Evolutionary conservation across 2,888 invertebrate species (phyloP).

Genomic region (Nymphalis urticae): DNA sequence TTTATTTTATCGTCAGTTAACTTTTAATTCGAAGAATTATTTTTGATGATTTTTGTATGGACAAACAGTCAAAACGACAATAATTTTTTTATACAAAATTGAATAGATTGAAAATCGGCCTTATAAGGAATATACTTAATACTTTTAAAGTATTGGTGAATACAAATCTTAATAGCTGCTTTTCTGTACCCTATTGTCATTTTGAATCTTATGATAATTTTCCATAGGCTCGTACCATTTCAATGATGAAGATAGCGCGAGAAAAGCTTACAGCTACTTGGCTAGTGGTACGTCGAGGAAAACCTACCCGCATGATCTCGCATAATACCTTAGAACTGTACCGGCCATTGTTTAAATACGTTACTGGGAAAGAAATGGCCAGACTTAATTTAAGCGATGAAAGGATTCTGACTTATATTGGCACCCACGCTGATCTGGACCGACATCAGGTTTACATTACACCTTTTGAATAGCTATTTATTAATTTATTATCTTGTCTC

Average conservation of each 20-base stretch:
- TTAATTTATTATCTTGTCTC: too few relatives aligned
- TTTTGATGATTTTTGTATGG: too few relatives aligned
- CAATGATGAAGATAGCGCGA: constrained; percentile 67
- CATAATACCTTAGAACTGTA: constrained; percentile 59
- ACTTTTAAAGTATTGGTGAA: background rate
- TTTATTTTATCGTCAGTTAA: too few relatives aligned
- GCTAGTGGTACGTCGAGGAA: constrained; percentile 56
- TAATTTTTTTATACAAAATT: background rate
- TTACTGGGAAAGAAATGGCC: constrained; percentile 66
- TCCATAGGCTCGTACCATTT: constrained; percentile 63
- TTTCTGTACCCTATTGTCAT: background rate
- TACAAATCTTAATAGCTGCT: background rate
- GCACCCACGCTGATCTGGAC: constrained; percentile 65
- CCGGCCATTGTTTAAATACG: constrained; percentile 68
- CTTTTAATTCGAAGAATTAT: too few relatives aligned
- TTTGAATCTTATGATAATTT: background rate
- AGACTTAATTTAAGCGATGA: constrained; percentile 61
- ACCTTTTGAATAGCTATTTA: too few relatives aligned
- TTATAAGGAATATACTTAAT: too few relatives aligned
- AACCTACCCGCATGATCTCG: constrained; percentile 43
- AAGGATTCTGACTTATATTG: constrained; percentile 62
- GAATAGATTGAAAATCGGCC: too few relatives aligned
- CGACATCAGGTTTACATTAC: constrained; percentile 62
- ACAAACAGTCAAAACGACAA: too few relatives aligned
- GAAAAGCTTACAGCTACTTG: constrained; percentile 67